A percentile compares a stretch with the other conserved stretches of the same genome.
Conservation (phyloP, 2,888 invertebrate species). For the Tetragonula carbonaria region DNA sequence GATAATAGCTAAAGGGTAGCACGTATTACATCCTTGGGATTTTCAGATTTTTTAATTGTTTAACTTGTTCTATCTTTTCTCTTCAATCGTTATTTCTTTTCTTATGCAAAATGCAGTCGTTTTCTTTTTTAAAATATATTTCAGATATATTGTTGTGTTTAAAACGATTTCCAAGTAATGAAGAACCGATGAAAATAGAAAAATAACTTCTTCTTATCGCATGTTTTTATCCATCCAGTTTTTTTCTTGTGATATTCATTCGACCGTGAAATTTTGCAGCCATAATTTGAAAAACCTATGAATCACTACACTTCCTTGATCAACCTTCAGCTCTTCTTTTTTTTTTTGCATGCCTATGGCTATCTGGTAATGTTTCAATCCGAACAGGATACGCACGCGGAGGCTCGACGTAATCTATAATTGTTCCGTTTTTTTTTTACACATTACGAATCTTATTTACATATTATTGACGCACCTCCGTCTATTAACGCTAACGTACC, state of each 20-base stretch:
- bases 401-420: constrained; percentile 44
- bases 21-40: constrained; percentile 12
- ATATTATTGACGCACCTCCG: neutral
- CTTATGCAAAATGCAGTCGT: neutral
- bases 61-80: neutral
- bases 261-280: constrained; percentile 28
- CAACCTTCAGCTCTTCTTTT: constrained; percentile 25
- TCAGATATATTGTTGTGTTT: neutral
- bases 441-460: constrained; percentile 13
- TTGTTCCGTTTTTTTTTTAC: constrained; percentile 19
- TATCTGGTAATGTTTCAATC: constrained; percentile 26
- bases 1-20: neutral
- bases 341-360: constrained; percentile 18
- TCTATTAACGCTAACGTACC: constrained; percentile 7
- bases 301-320: constrained; percentile 21
- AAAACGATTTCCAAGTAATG: neutral
- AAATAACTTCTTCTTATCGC: no score
- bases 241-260: neutral
- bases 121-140: neutral
- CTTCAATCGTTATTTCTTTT: neutral
- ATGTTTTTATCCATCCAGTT: neutral
- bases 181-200: neutral
- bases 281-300: constrained; percentile 11
- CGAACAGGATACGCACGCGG: constrained; percentile 1
- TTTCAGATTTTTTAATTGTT: neutral